Evolutionary conservation across 2,113 vertebrate species (phyloP), one percentile per base, ranked within the genome.

Genomic region (Ariopsis seemanni): DNA sequence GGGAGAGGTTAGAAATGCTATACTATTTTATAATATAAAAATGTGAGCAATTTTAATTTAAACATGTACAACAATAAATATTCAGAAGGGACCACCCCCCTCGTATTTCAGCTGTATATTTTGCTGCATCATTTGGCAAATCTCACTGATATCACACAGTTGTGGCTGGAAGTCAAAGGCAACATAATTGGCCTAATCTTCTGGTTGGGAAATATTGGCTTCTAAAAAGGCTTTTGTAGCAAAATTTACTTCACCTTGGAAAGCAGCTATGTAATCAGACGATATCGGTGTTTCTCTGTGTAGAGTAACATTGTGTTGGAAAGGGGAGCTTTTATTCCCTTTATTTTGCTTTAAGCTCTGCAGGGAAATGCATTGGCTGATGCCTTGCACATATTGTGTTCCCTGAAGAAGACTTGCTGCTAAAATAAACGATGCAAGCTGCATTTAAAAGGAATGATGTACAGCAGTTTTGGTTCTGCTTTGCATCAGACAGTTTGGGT

Each of bases 381-480:
- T 57, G 7, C 50, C 52, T 18, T 17, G 17, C 7, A 30, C 67
- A 71, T 2, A 74, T 34, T 34, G 27, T 71, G 30, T 20, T 85
- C 27, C 52, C 60, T n/a, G 72, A 30, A 62, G 53, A 22, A 62
- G 55, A 63, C 34, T 11, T 53, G 25, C 20, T 20, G 8, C 69
- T 71, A 78, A 90, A 83, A 83, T 80, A 81, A 65, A 81, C 75
- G 22, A 48, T 77, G 12, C 67, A 80, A 86, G 30, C 55, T 53
- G 18, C 5, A 0, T 42, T 9, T 79, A 8, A 30, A 11, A 58
- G 20, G 58, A 79, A 84, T 42, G 57, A 71, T 42, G 20, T 0
- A 50, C 85, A 89, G 89, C 87, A 89, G 91, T 94, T 94, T 93
- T 94, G 86, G 91, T 95, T 95, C 95, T 94, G 93, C 94, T 93